phyloP scores from a whole-genome alignment of 2,797 vertebrate genomes.

The Artibeus jamaicensis region DNA sequence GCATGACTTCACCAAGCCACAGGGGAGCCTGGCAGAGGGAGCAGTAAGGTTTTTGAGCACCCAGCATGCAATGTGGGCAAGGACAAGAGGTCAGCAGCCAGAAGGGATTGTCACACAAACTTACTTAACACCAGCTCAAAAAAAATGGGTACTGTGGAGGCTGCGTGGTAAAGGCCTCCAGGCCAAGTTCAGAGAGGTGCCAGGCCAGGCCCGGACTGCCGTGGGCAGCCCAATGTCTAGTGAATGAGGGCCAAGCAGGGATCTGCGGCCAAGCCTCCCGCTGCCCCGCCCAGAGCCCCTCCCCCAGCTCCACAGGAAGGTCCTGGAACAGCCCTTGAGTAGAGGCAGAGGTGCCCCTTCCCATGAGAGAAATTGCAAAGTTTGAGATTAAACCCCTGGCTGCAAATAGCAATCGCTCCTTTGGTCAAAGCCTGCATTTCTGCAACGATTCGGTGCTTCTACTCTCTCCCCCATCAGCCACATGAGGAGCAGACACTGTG shows the following conservation, averaged over 20 bases:
- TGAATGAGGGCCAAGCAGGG: neutral
- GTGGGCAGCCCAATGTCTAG: fast-evolving
- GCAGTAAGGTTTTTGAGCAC: neutral
- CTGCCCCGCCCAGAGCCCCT: fast-evolving
- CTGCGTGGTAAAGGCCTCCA: neutral
- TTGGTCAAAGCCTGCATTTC: conserved; percentile 11
- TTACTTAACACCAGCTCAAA: neutral
- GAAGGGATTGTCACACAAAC: neutral
- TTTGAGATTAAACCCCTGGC: neutral
- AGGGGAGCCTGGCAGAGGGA: neutral
- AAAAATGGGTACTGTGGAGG: too few species aligned
- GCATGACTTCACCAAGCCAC: too few species aligned
- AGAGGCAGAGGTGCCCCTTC: neutral
- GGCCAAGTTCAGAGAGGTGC: too few species aligned
- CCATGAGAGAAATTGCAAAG: conserved; percentile 15
- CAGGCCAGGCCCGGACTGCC: neutral
- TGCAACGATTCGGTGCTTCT: fast-evolving
- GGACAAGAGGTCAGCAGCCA: neutral
- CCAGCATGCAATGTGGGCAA: neutral
- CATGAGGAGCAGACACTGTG: fast-evolving
- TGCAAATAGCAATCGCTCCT: neutral
- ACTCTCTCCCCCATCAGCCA: neutral
- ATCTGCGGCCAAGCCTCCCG: neutral
- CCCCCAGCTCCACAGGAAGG: neutral
- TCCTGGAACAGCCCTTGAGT: neutral